phyloP scores from a whole-genome alignment of 2,113 vertebrate genomes.

The Recurvirostra avosetta region DNA sequence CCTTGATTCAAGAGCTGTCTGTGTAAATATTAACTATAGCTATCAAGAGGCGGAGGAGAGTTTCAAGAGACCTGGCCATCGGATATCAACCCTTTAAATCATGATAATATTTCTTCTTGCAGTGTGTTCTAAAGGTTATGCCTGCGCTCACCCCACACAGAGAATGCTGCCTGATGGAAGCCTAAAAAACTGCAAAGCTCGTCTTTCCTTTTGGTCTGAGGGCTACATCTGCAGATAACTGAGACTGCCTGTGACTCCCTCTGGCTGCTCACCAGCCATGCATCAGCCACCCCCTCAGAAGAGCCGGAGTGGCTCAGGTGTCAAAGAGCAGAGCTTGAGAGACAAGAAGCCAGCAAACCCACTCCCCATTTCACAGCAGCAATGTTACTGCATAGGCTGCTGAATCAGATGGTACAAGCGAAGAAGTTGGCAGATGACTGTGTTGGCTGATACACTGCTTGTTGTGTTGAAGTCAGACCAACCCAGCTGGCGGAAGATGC shows the following conservation, averaged over 20 bases:
- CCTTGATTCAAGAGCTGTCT: background rate
- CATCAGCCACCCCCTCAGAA: background rate
- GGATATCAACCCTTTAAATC: constrained; percentile 1
- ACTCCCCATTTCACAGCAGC: background rate
- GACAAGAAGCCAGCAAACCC: background rate
- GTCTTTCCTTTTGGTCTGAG: background rate
- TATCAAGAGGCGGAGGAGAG: background rate
- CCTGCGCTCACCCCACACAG: background rate
- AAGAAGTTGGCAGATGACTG: background rate
- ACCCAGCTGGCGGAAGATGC: background rate
- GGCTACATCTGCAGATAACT: background rate
- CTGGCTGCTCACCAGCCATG: background rate
- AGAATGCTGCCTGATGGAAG: background rate
- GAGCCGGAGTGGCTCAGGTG: background rate
- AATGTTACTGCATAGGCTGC: background rate
- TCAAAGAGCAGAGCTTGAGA: background rate
- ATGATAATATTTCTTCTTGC: constrained; percentile 26
- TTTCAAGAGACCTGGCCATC: background rate
- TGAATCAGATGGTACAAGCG: background rate
- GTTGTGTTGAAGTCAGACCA: background rate
- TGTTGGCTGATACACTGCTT: background rate
- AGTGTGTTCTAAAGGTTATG: background rate
- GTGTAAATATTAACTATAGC: constrained; percentile 4
- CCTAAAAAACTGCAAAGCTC: background rate
- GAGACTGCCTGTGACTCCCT: background rate